These are phyloP conservation scores for Podiceps cristatus DNA, from an alignment of 2,113 vertebrate genomes.

Conservation along the genomic window DNA sequence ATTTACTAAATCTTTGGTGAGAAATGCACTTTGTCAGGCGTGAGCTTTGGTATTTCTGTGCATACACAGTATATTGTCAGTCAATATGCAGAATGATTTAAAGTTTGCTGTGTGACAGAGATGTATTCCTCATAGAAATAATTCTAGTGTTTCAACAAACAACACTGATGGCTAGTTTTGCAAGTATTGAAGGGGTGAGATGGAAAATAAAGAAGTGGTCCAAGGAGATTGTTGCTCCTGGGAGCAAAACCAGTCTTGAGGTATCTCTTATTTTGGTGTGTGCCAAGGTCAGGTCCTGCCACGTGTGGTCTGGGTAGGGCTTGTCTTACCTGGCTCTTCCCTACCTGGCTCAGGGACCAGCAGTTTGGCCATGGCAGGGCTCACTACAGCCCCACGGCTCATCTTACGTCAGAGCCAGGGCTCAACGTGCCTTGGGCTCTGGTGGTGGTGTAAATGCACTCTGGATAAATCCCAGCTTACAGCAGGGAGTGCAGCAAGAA, in stretches of 20 bases:
- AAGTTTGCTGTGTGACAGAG: slow-evolving; percentile 32
- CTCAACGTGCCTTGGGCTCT: accelerated
- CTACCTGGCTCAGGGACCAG: accelerated
- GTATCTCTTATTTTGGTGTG: not conserved
- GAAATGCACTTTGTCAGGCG: slow-evolving; percentile 75
- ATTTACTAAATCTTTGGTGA: slow-evolving; percentile 76
- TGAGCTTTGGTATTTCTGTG: slow-evolving; percentile 69
- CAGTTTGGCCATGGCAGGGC: not conserved
- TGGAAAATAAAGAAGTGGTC: not conserved
- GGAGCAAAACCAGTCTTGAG: not conserved
- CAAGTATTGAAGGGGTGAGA: not conserved
- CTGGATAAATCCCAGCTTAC: not conserved
- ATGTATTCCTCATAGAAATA: slow-evolving; percentile 33
- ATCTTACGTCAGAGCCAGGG: not conserved
- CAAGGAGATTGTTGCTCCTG: not conserved
- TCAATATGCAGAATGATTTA: slow-evolving; percentile 49
- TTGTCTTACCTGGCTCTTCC: not conserved
- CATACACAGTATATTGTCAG: slow-evolving; percentile 21
- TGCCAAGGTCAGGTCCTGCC: not conserved
- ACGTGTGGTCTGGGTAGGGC: accelerated
- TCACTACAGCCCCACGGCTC: not conserved
- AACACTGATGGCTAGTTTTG: not conserved
- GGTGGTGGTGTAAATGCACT: not conserved
- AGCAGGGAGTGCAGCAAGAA: not conserved
- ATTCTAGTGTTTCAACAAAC: slow-evolving; percentile 36